Conservation (phyloP, 2,888 invertebrate species). For the Cyrtodaria siliqua region DNA sequence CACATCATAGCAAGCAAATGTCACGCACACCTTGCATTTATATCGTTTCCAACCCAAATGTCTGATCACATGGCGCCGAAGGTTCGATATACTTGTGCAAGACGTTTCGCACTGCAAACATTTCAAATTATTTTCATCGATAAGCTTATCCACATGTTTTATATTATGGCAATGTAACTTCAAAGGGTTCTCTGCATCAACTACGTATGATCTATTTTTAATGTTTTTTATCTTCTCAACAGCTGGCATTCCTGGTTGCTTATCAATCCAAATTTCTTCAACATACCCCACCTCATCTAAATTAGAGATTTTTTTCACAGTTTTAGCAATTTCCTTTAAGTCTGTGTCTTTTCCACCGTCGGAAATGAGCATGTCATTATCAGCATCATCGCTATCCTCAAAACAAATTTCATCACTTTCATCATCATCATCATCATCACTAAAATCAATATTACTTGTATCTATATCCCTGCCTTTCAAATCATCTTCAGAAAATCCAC, state of each 20-base stretch:
- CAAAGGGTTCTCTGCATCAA: constrained; percentile 47
- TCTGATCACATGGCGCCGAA: constrained; percentile 91
- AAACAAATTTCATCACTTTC: constrained; percentile 1
- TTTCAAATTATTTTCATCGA: constrained; percentile 74
- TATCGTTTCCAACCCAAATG: constrained; percentile 92
- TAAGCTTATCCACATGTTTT: constrained; percentile 75
- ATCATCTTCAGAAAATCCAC: constrained; percentile 55
- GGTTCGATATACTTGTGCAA: constrained; percentile 88
- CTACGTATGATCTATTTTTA: constrained; percentile 58
- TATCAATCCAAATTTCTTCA: constrained; percentile 71
- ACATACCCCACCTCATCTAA: constrained; percentile 16
- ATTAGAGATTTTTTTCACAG: too few species aligned
- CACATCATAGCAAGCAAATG: constrained; percentile 85
- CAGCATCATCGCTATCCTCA: background rate
- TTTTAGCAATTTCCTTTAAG: too few species aligned
- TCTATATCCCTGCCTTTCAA: background rate
- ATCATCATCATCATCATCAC: background rate
- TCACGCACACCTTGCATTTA: constrained; percentile 89
- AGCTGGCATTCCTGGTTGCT: constrained; percentile 31
- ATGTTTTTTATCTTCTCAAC: constrained; percentile 38
- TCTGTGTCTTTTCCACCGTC: background rate
- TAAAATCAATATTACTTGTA: background rate
- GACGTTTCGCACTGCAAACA: constrained; percentile 84
- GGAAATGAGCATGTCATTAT: background rate
- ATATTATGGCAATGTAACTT: constrained; percentile 72